These are phyloP conservation scores for Tapera naevia DNA, from an alignment of 2,797 vertebrate species.

Conservation along the genomic window DNA sequence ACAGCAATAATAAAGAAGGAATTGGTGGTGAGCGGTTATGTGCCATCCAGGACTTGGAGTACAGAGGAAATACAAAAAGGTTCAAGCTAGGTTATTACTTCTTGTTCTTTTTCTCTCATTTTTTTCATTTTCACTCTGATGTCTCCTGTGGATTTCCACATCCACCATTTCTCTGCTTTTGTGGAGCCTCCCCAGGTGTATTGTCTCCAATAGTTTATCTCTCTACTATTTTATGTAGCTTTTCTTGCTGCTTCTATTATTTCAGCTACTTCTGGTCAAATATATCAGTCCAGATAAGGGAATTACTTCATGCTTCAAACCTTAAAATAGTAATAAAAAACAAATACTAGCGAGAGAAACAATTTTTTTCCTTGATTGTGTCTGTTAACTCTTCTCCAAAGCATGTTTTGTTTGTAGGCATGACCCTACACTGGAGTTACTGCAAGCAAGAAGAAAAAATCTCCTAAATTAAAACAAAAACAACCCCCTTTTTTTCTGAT, in stretches of 20 bases:
- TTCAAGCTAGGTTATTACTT: conserved; percentile 1
- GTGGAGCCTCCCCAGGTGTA: background rate
- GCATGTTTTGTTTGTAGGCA: background rate
- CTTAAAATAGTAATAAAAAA: conserved; percentile 29
- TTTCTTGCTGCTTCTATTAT: background rate
- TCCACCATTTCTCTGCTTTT: background rate
- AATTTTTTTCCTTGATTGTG: background rate
- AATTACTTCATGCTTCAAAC: conserved; percentile 36
- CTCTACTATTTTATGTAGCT: background rate
- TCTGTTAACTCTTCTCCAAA: background rate
- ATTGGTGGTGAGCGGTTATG: background rate
- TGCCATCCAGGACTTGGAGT: background rate
- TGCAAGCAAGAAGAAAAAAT: background rate
- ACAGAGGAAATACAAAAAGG: background rate
- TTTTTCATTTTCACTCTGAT: background rate
- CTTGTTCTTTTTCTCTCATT: background rate
- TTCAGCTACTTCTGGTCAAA: conserved; percentile 31
- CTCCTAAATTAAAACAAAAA: background rate
- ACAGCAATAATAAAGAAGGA: conserved; percentile 7
- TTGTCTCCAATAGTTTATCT: background rate
- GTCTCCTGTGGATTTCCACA: background rate
- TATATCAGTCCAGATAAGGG: conserved; percentile 2
- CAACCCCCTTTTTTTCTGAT: background rate
- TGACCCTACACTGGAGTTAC: background rate
- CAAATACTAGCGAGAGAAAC: background rate